These are phyloP conservation scores for Podarcis muralis DNA, from an alignment of 2,113 vertebrate genomes.

Conservation along the genomic window DNA sequence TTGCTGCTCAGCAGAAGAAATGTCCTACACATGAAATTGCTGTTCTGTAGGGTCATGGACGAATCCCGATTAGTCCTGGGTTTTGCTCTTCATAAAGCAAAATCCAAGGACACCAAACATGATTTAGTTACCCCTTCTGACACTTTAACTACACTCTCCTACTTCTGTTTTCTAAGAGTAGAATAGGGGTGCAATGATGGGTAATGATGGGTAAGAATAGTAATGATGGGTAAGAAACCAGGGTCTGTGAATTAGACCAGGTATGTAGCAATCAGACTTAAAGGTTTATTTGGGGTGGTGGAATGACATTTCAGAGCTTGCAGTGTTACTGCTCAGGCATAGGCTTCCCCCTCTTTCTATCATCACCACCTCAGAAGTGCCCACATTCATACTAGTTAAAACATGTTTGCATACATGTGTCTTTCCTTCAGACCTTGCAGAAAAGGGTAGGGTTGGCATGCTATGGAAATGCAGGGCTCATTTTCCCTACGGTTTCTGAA, in stretches of 20 bases:
- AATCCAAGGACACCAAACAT: background rate
- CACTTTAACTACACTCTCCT: background rate
- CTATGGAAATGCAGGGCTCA: background rate
- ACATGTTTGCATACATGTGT: background rate
- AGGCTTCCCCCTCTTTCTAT: background rate
- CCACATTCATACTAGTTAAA: background rate
- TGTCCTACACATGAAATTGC: background rate
- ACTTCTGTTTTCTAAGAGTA: background rate
- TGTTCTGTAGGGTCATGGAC: background rate
- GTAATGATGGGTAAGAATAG: background rate
- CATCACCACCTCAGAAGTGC: background rate
- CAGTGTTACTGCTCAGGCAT: background rate
- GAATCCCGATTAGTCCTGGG: background rate
- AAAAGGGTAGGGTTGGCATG: background rate
- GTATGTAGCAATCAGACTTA: background rate
- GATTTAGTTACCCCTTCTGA: background rate
- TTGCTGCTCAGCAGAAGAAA: background rate
- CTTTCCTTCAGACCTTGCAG: background rate
- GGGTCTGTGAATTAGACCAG: background rate
- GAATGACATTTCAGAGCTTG: background rate
- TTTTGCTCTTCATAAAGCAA: background rate
- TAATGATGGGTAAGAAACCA: background rate
- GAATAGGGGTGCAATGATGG: background rate
- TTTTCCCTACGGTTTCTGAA: background rate
- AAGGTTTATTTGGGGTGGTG: background rate